These are phyloP conservation scores for Drosophila hamatofila DNA, from an alignment of 2,888 invertebrate species.

Conservation along the genomic window DNA sequence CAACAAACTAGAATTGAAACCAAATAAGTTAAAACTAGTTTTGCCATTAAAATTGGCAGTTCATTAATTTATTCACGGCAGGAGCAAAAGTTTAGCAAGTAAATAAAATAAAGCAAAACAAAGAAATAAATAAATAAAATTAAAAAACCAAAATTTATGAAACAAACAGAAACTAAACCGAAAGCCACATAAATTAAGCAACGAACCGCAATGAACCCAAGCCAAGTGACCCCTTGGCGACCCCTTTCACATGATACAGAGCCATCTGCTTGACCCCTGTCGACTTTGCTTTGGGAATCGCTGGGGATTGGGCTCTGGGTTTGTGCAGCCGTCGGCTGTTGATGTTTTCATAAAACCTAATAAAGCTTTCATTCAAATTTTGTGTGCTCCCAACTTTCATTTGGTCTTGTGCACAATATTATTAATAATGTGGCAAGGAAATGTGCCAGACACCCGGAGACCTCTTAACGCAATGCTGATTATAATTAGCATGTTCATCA, in stretches of 20 bases:
- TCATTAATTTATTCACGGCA: conserved; percentile 65
- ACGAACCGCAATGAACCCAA: conserved; percentile 61
- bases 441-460: conserved; percentile 44
- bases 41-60: conserved; percentile 52
- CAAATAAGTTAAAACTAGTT: conserved; percentile 21
- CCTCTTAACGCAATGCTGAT: conserved; percentile 10
- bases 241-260: conserved; percentile 67
- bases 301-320: neutral
- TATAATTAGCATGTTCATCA: conserved; percentile 28
- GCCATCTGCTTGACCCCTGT: conserved; percentile 41
- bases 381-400: conserved; percentile 55
- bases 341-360: conserved; percentile 63
- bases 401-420: conserved; percentile 55
- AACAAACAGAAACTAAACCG: conserved; percentile 30
- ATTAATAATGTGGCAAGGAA: conserved; percentile 58
- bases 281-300: neutral
- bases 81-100: conserved; percentile 49
- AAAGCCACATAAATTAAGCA: conserved; percentile 74
- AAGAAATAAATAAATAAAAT: conserved; percentile 1
- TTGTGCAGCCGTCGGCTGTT: conserved; percentile 39
- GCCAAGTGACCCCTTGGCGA: conserved; percentile 41
- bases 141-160: neutral
- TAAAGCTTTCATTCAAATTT: conserved; percentile 69
- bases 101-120: conserved; percentile 18
- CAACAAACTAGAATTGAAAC: conserved; percentile 6